Conservation (phyloP, 2,888 invertebrate genomes). For the Eilema caniola region DNA sequence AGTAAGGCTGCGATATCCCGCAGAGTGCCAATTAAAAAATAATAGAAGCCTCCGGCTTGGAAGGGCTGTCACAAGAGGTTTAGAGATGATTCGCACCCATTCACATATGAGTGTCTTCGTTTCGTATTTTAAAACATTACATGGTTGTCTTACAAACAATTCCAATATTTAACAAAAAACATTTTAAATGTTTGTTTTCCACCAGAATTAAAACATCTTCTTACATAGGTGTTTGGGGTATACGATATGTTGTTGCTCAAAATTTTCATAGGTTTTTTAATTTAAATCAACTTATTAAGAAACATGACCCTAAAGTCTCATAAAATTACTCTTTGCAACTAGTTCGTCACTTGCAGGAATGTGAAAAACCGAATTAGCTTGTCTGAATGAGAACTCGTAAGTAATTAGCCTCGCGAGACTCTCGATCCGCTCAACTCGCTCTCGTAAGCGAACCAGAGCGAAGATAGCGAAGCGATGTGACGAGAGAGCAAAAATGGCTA, state of each 20-base stretch:
- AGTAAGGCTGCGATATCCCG: constrained; percentile 77
- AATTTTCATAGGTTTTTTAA: neutral
- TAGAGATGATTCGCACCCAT: constrained; percentile 66
- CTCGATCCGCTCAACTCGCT: constrained; percentile 78
- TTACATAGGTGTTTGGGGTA: neutral
- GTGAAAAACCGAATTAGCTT: constrained; percentile 83
- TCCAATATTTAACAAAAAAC: neutral
- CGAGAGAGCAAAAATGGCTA: constrained; percentile 84
- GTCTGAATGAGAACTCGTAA: constrained; percentile 84
- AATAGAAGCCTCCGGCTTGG: constrained; percentile 75
- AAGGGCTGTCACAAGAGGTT: constrained; percentile 68
- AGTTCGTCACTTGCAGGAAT: constrained; percentile 75
- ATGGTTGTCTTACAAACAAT: neutral
- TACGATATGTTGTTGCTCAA: neutral
- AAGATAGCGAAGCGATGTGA: constrained; percentile 81
- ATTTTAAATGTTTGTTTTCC: neutral
- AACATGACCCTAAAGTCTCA: constrained; percentile 51
- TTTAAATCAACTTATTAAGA: constrained; percentile 26
- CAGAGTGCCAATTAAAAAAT: constrained; percentile 85
- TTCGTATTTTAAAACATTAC: constrained; percentile 33
- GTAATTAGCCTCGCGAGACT: constrained; percentile 86
- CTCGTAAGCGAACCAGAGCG: constrained; percentile 83
- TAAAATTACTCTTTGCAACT: constrained; percentile 59
- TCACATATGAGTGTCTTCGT: constrained; percentile 44
- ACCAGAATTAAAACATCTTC: neutral